These are phyloP conservation scores for Dasyprocta punctata DNA, from an alignment of 2,113 vertebrate genomes.

Conservation along the genomic window DNA sequence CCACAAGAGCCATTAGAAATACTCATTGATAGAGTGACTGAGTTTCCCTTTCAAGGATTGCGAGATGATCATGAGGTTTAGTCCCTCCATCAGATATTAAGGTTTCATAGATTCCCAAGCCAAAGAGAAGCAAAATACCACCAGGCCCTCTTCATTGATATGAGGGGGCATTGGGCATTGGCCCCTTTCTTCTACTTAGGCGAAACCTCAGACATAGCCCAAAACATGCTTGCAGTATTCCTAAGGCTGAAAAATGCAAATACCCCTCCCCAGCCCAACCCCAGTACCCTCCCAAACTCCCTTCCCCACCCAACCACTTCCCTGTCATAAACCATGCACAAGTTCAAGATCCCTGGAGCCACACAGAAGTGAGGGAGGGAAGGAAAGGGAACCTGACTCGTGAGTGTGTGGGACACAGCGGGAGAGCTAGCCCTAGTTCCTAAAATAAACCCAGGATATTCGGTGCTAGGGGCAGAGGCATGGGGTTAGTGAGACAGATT, in stretches of 20 bases:
- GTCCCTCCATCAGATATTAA: not conserved
- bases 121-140: slow-evolving; percentile 17
- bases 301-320: slow-evolving; percentile 63
- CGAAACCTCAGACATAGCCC: slow-evolving; percentile 64
- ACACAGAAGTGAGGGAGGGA: slow-evolving; percentile 2
- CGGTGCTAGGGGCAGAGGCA: not conserved
- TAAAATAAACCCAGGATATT: slow-evolving; percentile 24
- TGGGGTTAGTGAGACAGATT: not conserved
- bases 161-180: not conserved
- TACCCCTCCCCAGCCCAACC: slow-evolving; percentile 18
- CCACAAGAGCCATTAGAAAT: not conserved
- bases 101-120: not conserved
- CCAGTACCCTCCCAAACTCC: not conserved
- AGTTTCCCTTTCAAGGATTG: not conserved
- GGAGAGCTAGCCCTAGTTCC: not conserved
- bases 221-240: slow-evolving; percentile 67
- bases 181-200: not conserved
- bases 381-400: not conserved
- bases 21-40: not conserved
- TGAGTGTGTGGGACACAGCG: not conserved
- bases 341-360: slow-evolving; percentile 65
- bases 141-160: not conserved
- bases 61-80: not conserved
- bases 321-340: slow-evolving; percentile 68
- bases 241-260: slow-evolving; percentile 62